Conservation (phyloP, 2,888 invertebrate species). For the Leptinotarsa rubiginosa region DNA sequence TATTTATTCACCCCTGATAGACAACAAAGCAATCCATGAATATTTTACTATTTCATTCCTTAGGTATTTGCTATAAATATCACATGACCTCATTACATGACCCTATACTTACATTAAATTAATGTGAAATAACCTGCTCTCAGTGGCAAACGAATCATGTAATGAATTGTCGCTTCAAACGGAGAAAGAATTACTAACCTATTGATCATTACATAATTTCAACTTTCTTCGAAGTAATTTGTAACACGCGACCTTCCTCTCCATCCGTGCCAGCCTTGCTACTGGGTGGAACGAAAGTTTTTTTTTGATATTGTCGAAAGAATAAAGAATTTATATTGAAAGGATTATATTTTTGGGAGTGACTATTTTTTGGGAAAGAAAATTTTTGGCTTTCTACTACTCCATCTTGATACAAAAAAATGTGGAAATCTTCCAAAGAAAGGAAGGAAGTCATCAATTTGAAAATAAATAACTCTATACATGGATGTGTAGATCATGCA, state of each 20-base stretch:
- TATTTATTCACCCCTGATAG: too few species aligned
- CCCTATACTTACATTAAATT: neutral
- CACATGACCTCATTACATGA: neutral
- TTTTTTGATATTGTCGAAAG: slow-evolving; percentile 20
- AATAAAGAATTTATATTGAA: slow-evolving; percentile 9
- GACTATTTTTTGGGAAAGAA: too few species aligned
- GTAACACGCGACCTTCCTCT: slow-evolving; percentile 43
- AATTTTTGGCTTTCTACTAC: too few species aligned
- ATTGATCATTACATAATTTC: slow-evolving; percentile 24
- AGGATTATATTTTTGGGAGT: too few species aligned
- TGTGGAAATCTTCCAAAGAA: too few species aligned
- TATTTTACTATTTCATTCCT: too few species aligned
- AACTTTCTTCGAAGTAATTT: slow-evolving; percentile 43
- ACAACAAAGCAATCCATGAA: too few species aligned
- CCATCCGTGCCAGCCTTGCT: slow-evolving; percentile 43
- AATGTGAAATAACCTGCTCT: neutral
- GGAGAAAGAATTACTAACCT: slow-evolving; percentile 15
- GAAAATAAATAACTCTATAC: too few species aligned
- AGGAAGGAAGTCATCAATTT: too few species aligned
- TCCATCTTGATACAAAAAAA: too few species aligned
- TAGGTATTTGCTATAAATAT: too few species aligned
- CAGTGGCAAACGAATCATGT: neutral
- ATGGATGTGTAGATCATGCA: too few species aligned
- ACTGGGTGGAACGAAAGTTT: slow-evolving; percentile 42
- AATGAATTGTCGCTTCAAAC: slow-evolving; percentile 15